Base-by-base conservation (phyloP, 2,113 vertebrate species). In the Percopsis transmontana region DNA sequence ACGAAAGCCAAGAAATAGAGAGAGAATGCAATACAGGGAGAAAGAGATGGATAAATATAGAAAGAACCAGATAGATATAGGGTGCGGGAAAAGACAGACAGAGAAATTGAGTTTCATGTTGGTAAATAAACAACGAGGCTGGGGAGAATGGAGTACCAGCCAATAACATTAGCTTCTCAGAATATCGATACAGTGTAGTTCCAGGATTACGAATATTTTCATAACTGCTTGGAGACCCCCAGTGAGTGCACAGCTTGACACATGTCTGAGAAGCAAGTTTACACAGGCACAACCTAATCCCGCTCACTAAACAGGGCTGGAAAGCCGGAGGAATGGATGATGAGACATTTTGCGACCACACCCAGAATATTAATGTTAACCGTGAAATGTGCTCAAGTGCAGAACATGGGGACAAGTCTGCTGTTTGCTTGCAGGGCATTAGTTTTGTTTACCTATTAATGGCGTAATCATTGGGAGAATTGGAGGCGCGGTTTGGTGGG, bases 81-180 rank as follows among this genome's bases (percentile, higher is more conserved):
- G 75, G 80, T 52, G 68, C 71, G 63, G 74, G 66, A 62, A 77
- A 72, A 63, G 70, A 40, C 65, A 58, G 62, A 77, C 80, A 72
- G 68, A 76, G 62, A 85, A 88, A 87, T 84, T 76, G 81, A 82
- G 79, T 88, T 33, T 85, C 70, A 68, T 74, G 58, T 77, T 66
- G 66, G 78, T 79, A 88, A 89, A 88, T 87, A 90, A 89, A 87
- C 81, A 82, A 77, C 58, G 58, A 69, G 80, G 68, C 73, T 1
- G 51, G 74, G 58, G 59, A 68, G 66, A 69, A 74, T 66, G 39
- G 70, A 83, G 80, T 50, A 62, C 59, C 77, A 68, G 81, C 77
- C 79, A 72, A 74, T 72, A 70, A 81, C 79, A 85, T 87, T 80
- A 85, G 74, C 70, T 74, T 45, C 74, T 86, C 66, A 23, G 55